Evolutionary conservation across 2,888 invertebrate species (phyloP).

Genomic region (Pseudeuparius sepicola): DNA sequence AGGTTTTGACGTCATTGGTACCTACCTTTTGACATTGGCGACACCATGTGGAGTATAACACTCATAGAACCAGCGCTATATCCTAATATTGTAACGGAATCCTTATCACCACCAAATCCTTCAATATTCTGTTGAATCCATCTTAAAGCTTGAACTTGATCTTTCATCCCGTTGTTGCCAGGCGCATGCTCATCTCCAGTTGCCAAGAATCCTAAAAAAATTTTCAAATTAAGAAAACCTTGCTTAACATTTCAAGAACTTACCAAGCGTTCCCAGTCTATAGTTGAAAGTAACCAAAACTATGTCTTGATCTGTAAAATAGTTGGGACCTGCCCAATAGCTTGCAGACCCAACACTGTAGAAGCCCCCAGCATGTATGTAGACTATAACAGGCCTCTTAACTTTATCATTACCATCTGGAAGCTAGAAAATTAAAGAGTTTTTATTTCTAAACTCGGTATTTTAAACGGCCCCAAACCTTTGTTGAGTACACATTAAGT

Average conservation of each 20-base stretch:
- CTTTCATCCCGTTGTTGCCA: slow-evolving; percentile 58
- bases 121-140: slow-evolving; percentile 55
- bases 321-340: slow-evolving; percentile 44
- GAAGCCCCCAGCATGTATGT: slow-evolving; percentile 56
- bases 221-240: neutral
- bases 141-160: slow-evolving; percentile 52
- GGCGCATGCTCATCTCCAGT: slow-evolving; percentile 53
- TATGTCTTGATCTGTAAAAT: slow-evolving; percentile 51
- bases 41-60: slow-evolving; percentile 42
- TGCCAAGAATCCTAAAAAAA: slow-evolving; percentile 34
- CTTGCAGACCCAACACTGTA: slow-evolving; percentile 50
- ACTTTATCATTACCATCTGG: slow-evolving; percentile 28
- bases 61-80: slow-evolving; percentile 40
- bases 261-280: slow-evolving; percentile 45
- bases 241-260: no score
- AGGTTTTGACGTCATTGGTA: no score
- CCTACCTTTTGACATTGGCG: slow-evolving; percentile 51
- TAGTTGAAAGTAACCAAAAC: slow-evolving; percentile 56
- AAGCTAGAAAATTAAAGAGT: slow-evolving; percentile 17
- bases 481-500: slow-evolving; percentile 49
- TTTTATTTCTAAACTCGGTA: no score
- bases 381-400: slow-evolving; percentile 52
- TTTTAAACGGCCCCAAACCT: slow-evolving; percentile 28
- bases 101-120: slow-evolving; percentile 55
- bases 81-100: slow-evolving; percentile 50